These are phyloP conservation scores for Aphelenchoides avenae DNA, from an alignment of 1,140 invertebrate genomes.

Conservation along the genomic window DNA sequence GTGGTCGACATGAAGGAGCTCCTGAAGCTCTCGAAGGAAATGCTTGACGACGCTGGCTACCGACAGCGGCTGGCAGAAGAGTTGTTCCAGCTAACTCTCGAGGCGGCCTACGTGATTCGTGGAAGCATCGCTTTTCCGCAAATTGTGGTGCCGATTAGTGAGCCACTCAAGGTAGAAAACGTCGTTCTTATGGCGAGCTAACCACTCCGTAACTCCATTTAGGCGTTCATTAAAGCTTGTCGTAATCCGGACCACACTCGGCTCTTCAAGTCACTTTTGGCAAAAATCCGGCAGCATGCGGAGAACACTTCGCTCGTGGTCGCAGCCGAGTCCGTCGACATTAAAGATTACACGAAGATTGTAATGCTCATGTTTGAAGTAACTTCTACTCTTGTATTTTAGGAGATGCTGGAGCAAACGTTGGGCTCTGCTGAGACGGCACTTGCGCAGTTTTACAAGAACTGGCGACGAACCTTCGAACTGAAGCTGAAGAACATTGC, in stretches of 20 bases:
- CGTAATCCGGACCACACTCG: background rate
- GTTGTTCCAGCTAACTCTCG: conserved; percentile 6
- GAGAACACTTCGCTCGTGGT: no score
- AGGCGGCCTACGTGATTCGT: conserved; percentile 9
- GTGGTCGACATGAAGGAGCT: conserved; percentile 18
- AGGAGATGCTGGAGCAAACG: no score
- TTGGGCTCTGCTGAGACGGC: no score
- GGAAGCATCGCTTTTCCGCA: background rate
- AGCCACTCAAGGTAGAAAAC: conserved; percentile 20
- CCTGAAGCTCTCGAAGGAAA: conserved; percentile 20
- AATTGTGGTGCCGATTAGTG: conserved; percentile 14
- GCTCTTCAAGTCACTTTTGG: conserved; percentile 13
- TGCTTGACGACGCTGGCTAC: conserved; percentile 24
- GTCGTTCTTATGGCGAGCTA: conserved; percentile 3
- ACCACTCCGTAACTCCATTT: background rate
- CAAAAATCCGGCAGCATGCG: no score
- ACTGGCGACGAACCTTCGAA: no score
- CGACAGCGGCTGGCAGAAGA: conserved; percentile 20
- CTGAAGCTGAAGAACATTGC: no score
- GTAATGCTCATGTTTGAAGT: no score
- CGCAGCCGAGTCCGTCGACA: no score
- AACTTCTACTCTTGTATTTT: no score
- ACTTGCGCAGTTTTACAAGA: no score
- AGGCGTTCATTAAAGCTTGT: conserved; percentile 1
- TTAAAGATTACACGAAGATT: no score